A percentile compares a stretch with the other conserved stretches of the same genome.
Conservation (phyloP, 2,113 vertebrate genomes). For the Phylloscopus whistleri region DNA sequence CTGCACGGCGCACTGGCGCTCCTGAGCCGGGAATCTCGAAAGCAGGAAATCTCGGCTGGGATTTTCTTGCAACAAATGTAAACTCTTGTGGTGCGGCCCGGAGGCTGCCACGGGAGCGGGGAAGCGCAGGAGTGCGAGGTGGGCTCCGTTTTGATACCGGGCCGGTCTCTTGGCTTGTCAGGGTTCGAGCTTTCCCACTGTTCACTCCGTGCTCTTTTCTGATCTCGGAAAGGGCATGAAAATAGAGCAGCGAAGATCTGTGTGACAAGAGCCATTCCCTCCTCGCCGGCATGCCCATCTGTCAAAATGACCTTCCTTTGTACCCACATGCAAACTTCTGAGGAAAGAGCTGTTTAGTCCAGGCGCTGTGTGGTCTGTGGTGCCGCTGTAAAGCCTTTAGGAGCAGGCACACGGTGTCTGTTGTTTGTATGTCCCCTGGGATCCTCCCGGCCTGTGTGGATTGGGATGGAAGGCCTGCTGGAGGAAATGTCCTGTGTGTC, state of each 20-base stretch:
- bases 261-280: rapidly evolving
- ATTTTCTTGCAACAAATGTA: rapidly evolving
- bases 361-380: rapidly evolving
- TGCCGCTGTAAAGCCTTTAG: background rate
- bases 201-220: rapidly evolving
- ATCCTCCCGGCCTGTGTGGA: rapidly evolving
- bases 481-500: background rate
- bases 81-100: background rate
- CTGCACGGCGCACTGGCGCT: rapidly evolving
- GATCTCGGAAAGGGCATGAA: rapidly evolving
- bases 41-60: background rate
- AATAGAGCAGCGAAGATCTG: rapidly evolving
- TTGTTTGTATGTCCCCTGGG: background rate
- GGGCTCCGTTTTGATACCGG: rapidly evolving
- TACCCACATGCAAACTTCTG: rapidly evolving
- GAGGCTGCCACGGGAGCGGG: rapidly evolving
- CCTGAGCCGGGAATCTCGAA: background rate
- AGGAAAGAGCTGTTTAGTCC: background rate
- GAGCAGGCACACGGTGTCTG: rapidly evolving
- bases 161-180: background rate
- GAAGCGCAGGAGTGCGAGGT: background rate
- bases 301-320: rapidly evolving
- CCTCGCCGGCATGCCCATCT: background rate
- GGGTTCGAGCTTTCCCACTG: no score
- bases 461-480: background rate